A percentile compares a stretch with the other conserved stretches of the same genome.
These are phyloP conservation scores for Plestiodon gilberti DNA, from an alignment of 2,113 vertebrate genomes.

Conservation along the genomic window DNA sequence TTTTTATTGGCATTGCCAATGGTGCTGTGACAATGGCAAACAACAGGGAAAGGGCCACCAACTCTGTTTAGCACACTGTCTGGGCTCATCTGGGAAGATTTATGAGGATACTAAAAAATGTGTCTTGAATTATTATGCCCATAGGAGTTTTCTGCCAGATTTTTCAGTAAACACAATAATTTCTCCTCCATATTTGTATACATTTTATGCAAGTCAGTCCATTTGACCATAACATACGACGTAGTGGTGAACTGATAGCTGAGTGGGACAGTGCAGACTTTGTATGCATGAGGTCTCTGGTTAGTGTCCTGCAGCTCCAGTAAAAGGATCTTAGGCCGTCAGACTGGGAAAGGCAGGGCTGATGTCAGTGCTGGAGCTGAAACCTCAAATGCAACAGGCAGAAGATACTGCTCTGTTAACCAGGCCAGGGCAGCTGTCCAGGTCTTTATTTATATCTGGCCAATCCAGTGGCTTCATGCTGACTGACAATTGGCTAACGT, in stretches of 20 bases:
- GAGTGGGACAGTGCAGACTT: neutral
- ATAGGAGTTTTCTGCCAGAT: neutral
- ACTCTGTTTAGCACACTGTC: neutral
- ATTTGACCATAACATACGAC: neutral
- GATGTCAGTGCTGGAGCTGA: neutral
- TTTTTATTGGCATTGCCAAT: constrained; percentile 11
- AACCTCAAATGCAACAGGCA: neutral
- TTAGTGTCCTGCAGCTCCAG: neutral
- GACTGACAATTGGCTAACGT: neutral
- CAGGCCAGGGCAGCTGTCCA: neutral
- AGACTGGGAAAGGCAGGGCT: neutral
- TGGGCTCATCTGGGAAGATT: fast-evolving
- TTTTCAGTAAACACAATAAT: neutral
- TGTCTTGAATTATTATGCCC: fast-evolving
- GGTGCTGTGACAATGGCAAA: constrained; percentile 1
- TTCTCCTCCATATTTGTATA: neutral
- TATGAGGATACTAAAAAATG: fast-evolving
- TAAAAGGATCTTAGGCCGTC: neutral
- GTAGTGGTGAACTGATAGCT: neutral
- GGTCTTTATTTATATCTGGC: neutral
- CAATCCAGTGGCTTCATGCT: neutral
- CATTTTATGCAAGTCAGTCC: neutral
- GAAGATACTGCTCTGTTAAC: neutral
- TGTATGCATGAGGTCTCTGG: neutral
- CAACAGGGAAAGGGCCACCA: neutral